These are phyloP conservation scores for Charaxes varanes DNA, from an alignment of 1,140 invertebrate genomes.

Conservation along the genomic window DNA sequence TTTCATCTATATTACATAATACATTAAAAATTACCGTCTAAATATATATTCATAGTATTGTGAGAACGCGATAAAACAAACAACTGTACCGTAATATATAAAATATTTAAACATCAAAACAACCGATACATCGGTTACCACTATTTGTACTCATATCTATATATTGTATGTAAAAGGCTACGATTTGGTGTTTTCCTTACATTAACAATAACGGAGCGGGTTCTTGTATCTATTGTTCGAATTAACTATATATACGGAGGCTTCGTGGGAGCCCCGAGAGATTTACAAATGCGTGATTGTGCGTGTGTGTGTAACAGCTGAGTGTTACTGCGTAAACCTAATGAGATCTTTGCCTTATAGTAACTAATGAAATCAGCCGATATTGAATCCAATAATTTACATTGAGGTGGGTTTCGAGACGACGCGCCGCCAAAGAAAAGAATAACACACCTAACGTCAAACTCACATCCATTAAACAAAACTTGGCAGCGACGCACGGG, in stretches of 20 bases:
- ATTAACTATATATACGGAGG: constrained; percentile 28
- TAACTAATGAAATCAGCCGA: constrained; percentile 32
- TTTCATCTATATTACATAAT: no score
- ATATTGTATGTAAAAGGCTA: constrained; percentile 41
- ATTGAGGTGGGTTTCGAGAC: constrained; percentile 27
- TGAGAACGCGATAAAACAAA: constrained; percentile 14
- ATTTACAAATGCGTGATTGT: constrained; percentile 35
- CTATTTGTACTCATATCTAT: constrained; percentile 28
- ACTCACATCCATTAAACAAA: constrained; percentile 6
- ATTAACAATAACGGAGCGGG: constrained; percentile 30
- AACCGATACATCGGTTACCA: constrained; percentile 22
- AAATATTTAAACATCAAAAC: constrained; percentile 32
- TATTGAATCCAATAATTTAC: constrained; percentile 29
- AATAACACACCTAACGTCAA: constrained; percentile 7
- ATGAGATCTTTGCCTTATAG: constrained; percentile 29
- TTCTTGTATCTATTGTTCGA: constrained; percentile 14
- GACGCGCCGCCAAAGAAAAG: constrained; percentile 18
- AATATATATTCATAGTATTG: not conserved
- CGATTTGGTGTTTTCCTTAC: constrained; percentile 62
- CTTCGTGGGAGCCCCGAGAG: constrained; percentile 45
- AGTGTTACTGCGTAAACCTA: constrained; percentile 32
- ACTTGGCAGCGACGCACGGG: constrained; percentile 36
- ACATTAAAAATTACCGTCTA: no score
- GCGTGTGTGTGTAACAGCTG: constrained; percentile 52
- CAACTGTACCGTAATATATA: constrained; percentile 26